Conservation (phyloP, 2,113 vertebrate species). For the Brienomyrus longianalis region DNA sequence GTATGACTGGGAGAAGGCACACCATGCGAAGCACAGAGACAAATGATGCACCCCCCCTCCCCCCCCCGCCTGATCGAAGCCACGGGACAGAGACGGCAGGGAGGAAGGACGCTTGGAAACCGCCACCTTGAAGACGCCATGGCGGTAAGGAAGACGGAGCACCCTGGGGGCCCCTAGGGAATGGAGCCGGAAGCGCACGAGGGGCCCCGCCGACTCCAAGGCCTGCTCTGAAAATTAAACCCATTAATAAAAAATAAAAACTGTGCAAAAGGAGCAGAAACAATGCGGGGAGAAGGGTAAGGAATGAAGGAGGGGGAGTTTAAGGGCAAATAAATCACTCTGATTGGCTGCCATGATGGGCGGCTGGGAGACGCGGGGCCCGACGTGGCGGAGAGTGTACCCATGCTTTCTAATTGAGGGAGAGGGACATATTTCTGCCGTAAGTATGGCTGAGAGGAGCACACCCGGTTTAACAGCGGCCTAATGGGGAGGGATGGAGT, state of each 20-base stretch:
- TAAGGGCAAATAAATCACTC: slow-evolving; percentile 20
- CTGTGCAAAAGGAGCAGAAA: slow-evolving; percentile 38
- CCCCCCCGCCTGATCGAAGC: neutral
- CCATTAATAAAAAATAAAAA: slow-evolving; percentile 74
- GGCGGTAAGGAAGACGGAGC: slow-evolving; percentile 69
- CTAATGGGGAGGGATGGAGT: neutral
- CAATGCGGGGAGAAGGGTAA: slow-evolving; percentile 11
- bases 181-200: slow-evolving; percentile 12
- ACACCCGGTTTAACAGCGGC: neutral
- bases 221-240: slow-evolving; percentile 82
- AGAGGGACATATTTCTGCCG: neutral
- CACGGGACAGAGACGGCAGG: slow-evolving; percentile 12
- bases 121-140: slow-evolving; percentile 46
- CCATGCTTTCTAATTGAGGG: neutral
- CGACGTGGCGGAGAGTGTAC: neutral
- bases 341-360: slow-evolving; percentile 15
- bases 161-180: slow-evolving; percentile 35
- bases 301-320: neutral
- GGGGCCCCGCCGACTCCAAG: slow-evolving; percentile 57
- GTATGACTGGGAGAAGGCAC: neutral
- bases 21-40: neutral
- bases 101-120: slow-evolving; percentile 23
- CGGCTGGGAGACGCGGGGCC: neutral
- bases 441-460: neutral
- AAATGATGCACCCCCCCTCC: neutral